Base-by-base conservation (phyloP, 1,140 invertebrate genomes). In the Scylla paramamosain region DNA sequence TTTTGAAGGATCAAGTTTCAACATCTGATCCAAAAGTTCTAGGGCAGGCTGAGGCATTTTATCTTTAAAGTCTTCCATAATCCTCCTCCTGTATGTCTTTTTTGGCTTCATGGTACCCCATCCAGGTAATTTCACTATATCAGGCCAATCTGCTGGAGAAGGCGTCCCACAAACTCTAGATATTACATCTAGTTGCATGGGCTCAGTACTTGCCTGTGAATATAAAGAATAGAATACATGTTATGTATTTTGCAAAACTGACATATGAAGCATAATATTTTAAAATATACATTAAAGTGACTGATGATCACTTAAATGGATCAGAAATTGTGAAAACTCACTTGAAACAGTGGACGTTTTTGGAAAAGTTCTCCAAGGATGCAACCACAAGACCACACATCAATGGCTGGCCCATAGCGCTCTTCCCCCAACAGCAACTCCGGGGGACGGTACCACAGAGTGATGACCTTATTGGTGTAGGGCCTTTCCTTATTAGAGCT, bases 301-400 rank as follows among this genome's bases (percentile, higher is more conserved):
- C 39, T 39, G 39, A 39, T 39, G 39, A 39, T 39, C 39, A 39
- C 39, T 39, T 39, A 39, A 39, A 91, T 31, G 14, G 16, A 59
- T 20, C 16, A 14, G 52, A 59, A 59, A 59, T 1, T 12, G 8
- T 25, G n/a, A n/a, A 77, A 48, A 29, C 96, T 96, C 97, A 98
- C 98, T 97, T 98, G 98, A 97, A 99, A 99, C 46, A 99, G 97
- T 7, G 99, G 99, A 96, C 99, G 98, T 96, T 99, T 99, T 4
- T 98, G 98, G 97, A 99, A 99, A 52, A 99, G 97, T 97, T 99
- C 99, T 1, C 99, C 99, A 46, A 99, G 97, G 96, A 99, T 99
- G 97, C 99, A 99, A 39, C 99, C 99, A 97, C 99, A 99, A 96
- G 99, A 99, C 99, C 99, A 99, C 25, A 99, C 98, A 97, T 99